Conservation (phyloP, 2,888 invertebrate species). For the Heliconius ismenius region DNA sequence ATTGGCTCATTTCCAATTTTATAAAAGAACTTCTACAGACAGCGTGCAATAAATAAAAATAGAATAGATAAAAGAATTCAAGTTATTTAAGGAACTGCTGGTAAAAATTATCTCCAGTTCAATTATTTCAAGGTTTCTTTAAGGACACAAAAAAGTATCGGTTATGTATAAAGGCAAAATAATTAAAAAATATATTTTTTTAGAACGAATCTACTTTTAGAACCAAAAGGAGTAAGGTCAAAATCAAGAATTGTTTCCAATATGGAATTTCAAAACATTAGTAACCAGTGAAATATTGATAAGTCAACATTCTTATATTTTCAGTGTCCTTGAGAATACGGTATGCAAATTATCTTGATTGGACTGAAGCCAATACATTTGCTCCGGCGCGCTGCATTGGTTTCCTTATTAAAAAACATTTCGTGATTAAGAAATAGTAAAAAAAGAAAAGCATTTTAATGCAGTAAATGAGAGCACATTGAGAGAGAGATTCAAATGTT, state of each 20-base stretch:
- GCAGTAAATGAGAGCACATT: background rate
- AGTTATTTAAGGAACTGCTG: constrained; percentile 38
- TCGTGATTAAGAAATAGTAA: background rate
- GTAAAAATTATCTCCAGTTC: background rate
- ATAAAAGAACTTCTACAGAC: constrained; percentile 50
- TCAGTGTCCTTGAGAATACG: constrained; percentile 66
- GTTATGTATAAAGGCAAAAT: background rate
- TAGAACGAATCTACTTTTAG: background rate
- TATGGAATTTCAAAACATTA: constrained; percentile 22
- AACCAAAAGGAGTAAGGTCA: no score
- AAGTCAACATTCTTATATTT: constrained; percentile 53
- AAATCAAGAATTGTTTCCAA: background rate
- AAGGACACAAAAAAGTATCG: background rate
- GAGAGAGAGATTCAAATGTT: background rate
- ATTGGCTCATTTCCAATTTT: constrained; percentile 72
- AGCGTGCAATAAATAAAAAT: constrained; percentile 45
- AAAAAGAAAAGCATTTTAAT: background rate
- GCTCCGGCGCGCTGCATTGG: constrained; percentile 60
- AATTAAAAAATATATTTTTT: background rate
- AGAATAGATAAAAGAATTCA: constrained; percentile 42
- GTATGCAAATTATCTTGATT: constrained; percentile 57
- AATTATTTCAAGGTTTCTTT: background rate
- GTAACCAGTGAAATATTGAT: constrained; percentile 51
- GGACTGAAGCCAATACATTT: constrained; percentile 67
- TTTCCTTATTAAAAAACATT: constrained; percentile 51